Evolutionary conservation across 2,113 vertebrate genomes (phyloP).

Genomic region (Odontophorus gujanensis): DNA sequence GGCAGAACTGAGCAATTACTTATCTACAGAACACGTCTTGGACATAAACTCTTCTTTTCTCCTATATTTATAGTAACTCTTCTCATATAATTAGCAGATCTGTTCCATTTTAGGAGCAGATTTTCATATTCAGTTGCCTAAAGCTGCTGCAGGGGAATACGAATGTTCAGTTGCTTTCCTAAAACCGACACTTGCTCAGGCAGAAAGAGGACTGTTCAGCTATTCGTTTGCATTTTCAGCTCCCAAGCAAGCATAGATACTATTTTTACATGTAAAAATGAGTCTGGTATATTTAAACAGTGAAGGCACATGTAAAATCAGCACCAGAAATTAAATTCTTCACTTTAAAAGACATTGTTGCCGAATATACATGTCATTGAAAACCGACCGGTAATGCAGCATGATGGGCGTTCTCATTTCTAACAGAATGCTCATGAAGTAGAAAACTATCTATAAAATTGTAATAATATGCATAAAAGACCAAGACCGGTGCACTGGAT

Average conservation of each 20-base stretch:
- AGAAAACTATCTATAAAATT: neutral
- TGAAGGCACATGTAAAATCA: neutral
- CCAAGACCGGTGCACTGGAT: neutral
- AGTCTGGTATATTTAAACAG: neutral
- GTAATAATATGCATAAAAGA: neutral
- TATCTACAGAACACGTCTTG: neutral
- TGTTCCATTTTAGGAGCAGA: conserved; percentile 24
- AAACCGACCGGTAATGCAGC: neutral
- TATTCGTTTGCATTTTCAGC: neutral
- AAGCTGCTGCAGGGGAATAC: conserved; percentile 3
- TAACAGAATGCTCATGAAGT: neutral
- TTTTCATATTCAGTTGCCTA: conserved; percentile 40
- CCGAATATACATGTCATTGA: neutral
- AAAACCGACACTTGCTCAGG: neutral
- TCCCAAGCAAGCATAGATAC: neutral
- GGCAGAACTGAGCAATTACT: conserved; percentile 15
- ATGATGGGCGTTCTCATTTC: neutral
- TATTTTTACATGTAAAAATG: neutral
- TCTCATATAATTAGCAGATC: conserved; percentile 29
- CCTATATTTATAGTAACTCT: conserved; percentile 20
- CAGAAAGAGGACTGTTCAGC: neutral
- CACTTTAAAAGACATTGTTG: neutral
- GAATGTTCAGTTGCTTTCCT: conserved; percentile 3
- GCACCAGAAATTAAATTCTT: neutral
- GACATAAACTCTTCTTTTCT: neutral